A percentile compares a stretch with the other conserved stretches of the same genome.
These are phyloP conservation scores for Ceramica pisi DNA, from an alignment of 2,888 invertebrate species.

Conservation along the genomic window DNA sequence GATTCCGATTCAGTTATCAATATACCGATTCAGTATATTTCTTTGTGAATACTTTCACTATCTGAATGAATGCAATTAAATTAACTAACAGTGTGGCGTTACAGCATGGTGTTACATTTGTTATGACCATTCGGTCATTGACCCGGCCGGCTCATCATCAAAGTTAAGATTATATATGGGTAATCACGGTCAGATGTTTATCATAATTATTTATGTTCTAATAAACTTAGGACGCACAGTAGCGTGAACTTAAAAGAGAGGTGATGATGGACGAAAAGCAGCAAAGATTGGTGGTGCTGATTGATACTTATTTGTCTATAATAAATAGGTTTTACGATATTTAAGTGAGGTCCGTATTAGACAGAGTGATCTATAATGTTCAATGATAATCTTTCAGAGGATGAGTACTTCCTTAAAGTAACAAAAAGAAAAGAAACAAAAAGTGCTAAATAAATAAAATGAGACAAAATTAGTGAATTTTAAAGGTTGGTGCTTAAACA, in stretches of 20 bases:
- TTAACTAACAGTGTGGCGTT: too few species aligned
- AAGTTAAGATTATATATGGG: background rate
- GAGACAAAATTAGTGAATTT: too few species aligned
- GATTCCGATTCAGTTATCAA: too few species aligned
- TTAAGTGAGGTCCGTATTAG: background rate
- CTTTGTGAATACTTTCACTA: too few species aligned
- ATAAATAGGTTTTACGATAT: background rate
- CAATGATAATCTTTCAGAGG: background rate
- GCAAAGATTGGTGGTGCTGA: conserved; percentile 11
- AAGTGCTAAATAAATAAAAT: too few species aligned
- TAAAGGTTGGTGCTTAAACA: too few species aligned
- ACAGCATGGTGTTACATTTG: too few species aligned
- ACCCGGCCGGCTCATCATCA: background rate
- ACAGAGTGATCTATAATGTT: background rate
- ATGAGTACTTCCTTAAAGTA: background rate
- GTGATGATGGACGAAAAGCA: conserved; percentile 41
- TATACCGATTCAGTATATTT: too few species aligned
- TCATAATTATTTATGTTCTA: background rate
- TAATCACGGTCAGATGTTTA: conserved; percentile 24
- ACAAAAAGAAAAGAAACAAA: too few species aligned
- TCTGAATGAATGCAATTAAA: too few species aligned
- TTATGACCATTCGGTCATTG: conserved; percentile 9
- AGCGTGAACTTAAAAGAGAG: conserved; percentile 22
- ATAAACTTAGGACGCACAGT: conserved; percentile 8
- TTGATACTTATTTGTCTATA: conserved; percentile 15